Conservation (phyloP, 2,797 vertebrate species). For the Gobionotothen gibberifrons region DNA sequence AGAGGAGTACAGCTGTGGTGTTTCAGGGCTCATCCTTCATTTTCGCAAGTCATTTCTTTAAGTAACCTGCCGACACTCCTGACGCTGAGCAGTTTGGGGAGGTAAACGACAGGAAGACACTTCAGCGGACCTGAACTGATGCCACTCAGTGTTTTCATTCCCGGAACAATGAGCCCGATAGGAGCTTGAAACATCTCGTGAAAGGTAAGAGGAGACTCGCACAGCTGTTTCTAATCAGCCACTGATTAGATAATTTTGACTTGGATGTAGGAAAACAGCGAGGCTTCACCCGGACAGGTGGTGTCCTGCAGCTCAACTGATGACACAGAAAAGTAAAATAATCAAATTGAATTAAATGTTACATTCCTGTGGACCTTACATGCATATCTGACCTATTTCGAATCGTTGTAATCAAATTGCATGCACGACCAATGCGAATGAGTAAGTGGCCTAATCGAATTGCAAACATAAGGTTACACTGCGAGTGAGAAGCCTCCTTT, state of each 20-base stretch:
- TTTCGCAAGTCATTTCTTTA: constrained; percentile 53
- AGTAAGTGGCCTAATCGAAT: constrained; percentile 38
- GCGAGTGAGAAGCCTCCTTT: constrained; percentile 10
- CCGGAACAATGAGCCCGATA: constrained; percentile 39
- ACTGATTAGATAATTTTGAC: constrained; percentile 7
- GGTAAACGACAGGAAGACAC: constrained; percentile 61
- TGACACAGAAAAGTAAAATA: background rate
- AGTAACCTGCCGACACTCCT: constrained; percentile 31
- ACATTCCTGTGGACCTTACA: constrained; percentile 25
- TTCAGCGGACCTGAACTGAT: constrained; percentile 51
- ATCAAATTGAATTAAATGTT: constrained; percentile 14
- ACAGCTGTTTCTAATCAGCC: constrained; percentile 14
- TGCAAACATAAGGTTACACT: background rate
- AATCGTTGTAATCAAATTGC: constrained; percentile 29
- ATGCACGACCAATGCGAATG: constrained; percentile 1
- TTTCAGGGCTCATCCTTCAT: constrained; percentile 57
- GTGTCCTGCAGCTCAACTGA: constrained; percentile 26
- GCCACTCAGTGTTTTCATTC: constrained; percentile 29
- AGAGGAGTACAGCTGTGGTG: constrained; percentile 64
- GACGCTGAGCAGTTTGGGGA: constrained; percentile 53
- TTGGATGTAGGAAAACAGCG: background rate
- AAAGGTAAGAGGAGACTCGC: constrained; percentile 61
- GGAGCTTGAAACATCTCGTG: constrained; percentile 24
- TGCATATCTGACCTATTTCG: constrained; percentile 51
- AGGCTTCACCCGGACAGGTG: constrained; percentile 64